These are phyloP conservation scores for Andricus curvator DNA, from an alignment of 2,888 invertebrate genomes.

Conservation along the genomic window DNA sequence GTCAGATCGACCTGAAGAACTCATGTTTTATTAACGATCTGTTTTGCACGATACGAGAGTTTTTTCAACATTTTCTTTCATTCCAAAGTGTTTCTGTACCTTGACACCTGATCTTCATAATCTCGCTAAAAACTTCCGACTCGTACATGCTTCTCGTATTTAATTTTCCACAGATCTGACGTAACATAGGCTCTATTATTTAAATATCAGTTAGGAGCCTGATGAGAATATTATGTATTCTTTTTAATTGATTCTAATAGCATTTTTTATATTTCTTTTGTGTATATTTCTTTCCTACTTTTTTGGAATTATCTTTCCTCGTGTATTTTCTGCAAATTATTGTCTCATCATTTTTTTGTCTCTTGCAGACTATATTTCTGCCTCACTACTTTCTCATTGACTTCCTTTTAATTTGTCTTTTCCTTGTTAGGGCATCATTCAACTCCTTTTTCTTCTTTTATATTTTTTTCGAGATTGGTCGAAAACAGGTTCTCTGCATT, in stretches of 20 bases:
- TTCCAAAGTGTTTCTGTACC: constrained; percentile 57
- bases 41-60: constrained; percentile 34
- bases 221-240: not conserved
- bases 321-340: no score
- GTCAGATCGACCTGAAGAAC: constrained; percentile 6
- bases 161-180: constrained; percentile 39
- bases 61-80: constrained; percentile 56
- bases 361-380: not conserved
- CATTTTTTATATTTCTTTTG: not conserved
- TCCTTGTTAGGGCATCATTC: not conserved
- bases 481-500: not conserved
- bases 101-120: constrained; percentile 62
- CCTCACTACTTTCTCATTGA: not conserved
- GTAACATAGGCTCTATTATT: constrained; percentile 32
- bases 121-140: constrained; percentile 56
- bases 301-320: not conserved
- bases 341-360: no score
- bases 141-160: constrained; percentile 35
- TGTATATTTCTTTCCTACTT: not conserved
- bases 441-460: not conserved
- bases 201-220: constrained; percentile 4
- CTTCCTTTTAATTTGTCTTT: not conserved
- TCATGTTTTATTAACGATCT: constrained; percentile 46
- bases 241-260: constrained; percentile 1
- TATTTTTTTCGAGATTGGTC: not conserved